Evolutionary conservation across 2,888 invertebrate genomes (phyloP).

Genomic region (Bombyx huttoni): DNA sequence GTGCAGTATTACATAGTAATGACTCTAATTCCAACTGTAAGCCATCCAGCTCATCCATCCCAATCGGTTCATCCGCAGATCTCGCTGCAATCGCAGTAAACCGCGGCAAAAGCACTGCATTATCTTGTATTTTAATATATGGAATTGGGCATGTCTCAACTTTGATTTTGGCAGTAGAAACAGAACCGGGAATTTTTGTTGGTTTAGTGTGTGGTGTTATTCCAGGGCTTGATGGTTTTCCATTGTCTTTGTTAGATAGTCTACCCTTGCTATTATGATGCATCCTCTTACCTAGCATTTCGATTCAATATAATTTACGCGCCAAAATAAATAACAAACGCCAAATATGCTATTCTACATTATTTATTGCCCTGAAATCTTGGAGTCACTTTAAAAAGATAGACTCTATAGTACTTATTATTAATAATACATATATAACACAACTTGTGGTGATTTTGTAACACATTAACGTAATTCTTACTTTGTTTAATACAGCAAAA

Average conservation of each 20-base stretch:
- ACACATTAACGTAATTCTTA: too few relatives aligned
- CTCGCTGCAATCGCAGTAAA: conserved; percentile 77
- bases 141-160: conserved; percentile 71
- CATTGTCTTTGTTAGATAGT: conserved; percentile 59
- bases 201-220: conserved; percentile 61
- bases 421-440: too few relatives aligned
- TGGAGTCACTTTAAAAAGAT: too few relatives aligned
- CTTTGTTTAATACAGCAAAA: too few relatives aligned
- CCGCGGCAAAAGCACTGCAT: conserved; percentile 76
- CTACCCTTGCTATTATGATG: conserved; percentile 65
- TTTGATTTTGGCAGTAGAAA: conserved; percentile 55
- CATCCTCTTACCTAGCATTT: conserved; percentile 67
- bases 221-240: conserved; percentile 66
- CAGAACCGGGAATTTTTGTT: conserved; percentile 51
- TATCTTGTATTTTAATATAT: conserved; percentile 79
- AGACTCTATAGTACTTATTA: too few relatives aligned
- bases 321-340: conserved; percentile 23
- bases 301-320: conserved; percentile 43
- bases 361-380: too few relatives aligned
- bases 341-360: too few relatives aligned
- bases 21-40: conserved; percentile 91
- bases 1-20: conserved; percentile 85
- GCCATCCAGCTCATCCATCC: conserved; percentile 90
- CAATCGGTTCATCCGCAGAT: conserved; percentile 81
- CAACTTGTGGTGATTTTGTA: too few relatives aligned